A percentile compares a stretch with the other conserved stretches of the same genome.
These are phyloP conservation scores for Gonioctena quinquepunctata DNA, from an alignment of 1,140 invertebrate genomes.

Conservation along the genomic window DNA sequence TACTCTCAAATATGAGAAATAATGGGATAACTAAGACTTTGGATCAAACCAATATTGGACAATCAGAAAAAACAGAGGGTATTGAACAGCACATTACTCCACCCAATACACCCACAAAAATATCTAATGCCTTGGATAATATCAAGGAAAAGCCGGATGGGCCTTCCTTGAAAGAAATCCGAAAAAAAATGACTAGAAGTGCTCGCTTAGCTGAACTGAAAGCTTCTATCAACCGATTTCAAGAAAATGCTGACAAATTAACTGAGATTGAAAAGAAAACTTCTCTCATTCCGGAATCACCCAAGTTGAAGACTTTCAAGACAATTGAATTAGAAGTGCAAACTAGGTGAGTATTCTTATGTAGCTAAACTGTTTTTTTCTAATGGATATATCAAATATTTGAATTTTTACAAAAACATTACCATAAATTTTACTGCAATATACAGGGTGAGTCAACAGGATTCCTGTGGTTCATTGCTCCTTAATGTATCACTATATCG, in stretches of 20 bases:
- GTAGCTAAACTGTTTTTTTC: too few species aligned
- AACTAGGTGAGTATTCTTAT: conserved; percentile 63
- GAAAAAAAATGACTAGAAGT: conserved; percentile 65
- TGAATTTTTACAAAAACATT: too few species aligned
- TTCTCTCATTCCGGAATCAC: conserved; percentile 41
- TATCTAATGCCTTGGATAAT: conserved; percentile 53
- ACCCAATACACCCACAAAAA: conserved; percentile 51
- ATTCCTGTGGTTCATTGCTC: too few species aligned
- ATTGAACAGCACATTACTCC: conserved; percentile 36
- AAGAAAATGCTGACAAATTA: conserved; percentile 60
- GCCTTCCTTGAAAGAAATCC: conserved; percentile 68
- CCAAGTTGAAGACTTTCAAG: conserved; percentile 70
- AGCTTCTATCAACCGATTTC: conserved; percentile 64
- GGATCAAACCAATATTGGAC: background rate
- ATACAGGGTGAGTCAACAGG: too few species aligned
- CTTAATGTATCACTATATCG: too few species aligned
- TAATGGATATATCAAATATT: too few species aligned
- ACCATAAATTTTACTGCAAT: too few species aligned
- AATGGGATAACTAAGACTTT: conserved; percentile 13
- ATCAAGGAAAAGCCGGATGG: conserved; percentile 57
- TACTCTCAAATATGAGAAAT: conserved; percentile 34
- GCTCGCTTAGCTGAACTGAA: conserved; percentile 68
- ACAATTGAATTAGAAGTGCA: conserved; percentile 74
- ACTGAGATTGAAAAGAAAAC: conserved; percentile 56
- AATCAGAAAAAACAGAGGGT: background rate